A percentile compares a stretch with the other conserved stretches of the same genome.
Conservation (phyloP, 1,140 invertebrate genomes). For the Stegodyphus dumicola region DNA sequence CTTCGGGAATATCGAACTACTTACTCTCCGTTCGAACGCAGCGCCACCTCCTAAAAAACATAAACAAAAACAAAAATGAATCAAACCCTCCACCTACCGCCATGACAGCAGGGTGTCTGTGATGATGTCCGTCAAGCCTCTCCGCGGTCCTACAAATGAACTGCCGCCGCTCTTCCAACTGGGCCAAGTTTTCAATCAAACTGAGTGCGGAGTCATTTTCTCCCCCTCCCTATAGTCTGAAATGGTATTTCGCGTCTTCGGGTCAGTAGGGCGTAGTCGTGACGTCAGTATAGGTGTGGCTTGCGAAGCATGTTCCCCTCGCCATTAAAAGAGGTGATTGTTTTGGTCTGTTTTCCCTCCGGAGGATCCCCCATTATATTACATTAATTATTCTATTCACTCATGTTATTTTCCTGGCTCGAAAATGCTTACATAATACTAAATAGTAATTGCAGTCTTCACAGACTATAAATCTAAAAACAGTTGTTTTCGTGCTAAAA, state of each 20-base stretch:
- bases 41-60: background rate
- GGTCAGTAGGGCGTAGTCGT: slow-evolving; percentile 33
- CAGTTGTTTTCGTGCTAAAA: no score
- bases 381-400: no score
- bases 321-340: no score
- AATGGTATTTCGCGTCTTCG: slow-evolving; percentile 5
- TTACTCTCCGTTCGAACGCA: background rate
- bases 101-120: background rate
- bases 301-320: background rate
- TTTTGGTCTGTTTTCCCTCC: no score
- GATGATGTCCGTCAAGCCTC: background rate
- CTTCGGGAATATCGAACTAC: no score
- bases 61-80: background rate
- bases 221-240: background rate
- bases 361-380: no score
- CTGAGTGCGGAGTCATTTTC: slow-evolving; percentile 28
- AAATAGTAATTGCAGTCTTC: no score
- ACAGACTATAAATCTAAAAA: no score
- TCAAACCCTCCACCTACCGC: slow-evolving; percentile 9
- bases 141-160: background rate
- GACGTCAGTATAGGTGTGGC: slow-evolving; percentile 49
- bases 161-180: background rate
- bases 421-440: no score
- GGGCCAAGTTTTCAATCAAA: slow-evolving; percentile 16
- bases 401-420: no score